Conservation (phyloP, 2,113 vertebrate genomes). For the Microcebus ravelobensis region DNA sequence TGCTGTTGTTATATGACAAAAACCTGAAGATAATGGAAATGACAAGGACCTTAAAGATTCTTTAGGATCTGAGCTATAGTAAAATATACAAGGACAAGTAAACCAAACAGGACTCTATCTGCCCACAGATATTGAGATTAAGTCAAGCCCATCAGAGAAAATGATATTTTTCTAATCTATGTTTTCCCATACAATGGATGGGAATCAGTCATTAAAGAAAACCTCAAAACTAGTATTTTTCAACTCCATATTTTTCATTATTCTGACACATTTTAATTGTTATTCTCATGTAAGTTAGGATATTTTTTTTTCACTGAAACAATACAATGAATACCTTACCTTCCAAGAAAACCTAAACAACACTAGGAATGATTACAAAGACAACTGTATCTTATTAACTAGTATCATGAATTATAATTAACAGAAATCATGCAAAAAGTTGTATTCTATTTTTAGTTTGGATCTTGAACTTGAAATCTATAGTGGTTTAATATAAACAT, state of each 20-base stretch:
- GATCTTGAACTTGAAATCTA: background rate
- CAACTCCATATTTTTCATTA: background rate
- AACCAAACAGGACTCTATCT: background rate
- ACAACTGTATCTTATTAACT: background rate
- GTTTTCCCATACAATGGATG: background rate
- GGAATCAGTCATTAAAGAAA: conserved; percentile 10
- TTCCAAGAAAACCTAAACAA: background rate
- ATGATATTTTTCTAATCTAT: background rate
- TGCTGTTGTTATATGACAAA: background rate
- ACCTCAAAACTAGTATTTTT: background rate
- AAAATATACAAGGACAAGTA: background rate
- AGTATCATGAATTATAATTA: background rate
- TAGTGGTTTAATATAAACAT: background rate
- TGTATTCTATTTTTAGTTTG: background rate
- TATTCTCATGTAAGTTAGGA: background rate
- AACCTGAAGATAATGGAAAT: background rate
- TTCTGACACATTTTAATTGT: background rate
- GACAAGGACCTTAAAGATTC: background rate
- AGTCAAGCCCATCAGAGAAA: background rate
- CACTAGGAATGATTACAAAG: background rate
- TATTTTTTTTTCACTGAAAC: background rate
- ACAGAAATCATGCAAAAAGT: background rate
- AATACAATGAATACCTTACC: background rate
- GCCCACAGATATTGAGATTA: background rate
- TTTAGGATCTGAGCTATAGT: background rate